phyloP scores from a whole-genome alignment of 2,797 vertebrate species.

The Ammospiza maritima region DNA sequence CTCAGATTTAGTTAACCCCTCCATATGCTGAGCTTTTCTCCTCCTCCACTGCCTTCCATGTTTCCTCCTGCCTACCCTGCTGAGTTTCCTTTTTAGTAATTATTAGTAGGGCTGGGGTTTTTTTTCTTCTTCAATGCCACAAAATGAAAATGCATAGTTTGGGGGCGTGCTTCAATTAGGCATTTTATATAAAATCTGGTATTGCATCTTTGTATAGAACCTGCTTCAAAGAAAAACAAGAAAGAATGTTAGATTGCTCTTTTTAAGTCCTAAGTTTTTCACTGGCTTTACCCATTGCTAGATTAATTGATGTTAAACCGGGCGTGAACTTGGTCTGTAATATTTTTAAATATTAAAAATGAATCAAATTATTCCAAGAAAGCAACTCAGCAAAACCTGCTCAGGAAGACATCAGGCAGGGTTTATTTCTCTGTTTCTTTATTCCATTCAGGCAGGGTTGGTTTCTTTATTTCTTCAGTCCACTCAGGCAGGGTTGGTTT shows the following conservation, averaged over 20 bases:
- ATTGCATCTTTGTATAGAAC: neutral
- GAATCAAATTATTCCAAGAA: neutral
- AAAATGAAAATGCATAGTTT: constrained; percentile 7
- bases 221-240: constrained; percentile 24
- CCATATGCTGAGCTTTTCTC: neutral
- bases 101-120: neutral
- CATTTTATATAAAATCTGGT: constrained; percentile 11
- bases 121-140: neutral
- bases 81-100: neutral
- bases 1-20: constrained; percentile 49
- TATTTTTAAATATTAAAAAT: constrained; percentile 28
- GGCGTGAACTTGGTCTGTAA: neutral
- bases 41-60: neutral
- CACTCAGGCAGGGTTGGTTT: neutral
- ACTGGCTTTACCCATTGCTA: neutral
- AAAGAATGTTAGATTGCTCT: neutral
- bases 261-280: neutral
- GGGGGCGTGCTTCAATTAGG: constrained; percentile 7
- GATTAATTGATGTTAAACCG: neutral
- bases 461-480: neutral
- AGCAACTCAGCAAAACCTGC: neutral
- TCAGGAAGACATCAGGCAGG: neutral
- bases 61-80: neutral
- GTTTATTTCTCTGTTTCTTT: neutral
- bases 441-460: neutral